Base-by-base conservation (phyloP, 2,888 invertebrate species). In the Agrochola macilenta region DNA sequence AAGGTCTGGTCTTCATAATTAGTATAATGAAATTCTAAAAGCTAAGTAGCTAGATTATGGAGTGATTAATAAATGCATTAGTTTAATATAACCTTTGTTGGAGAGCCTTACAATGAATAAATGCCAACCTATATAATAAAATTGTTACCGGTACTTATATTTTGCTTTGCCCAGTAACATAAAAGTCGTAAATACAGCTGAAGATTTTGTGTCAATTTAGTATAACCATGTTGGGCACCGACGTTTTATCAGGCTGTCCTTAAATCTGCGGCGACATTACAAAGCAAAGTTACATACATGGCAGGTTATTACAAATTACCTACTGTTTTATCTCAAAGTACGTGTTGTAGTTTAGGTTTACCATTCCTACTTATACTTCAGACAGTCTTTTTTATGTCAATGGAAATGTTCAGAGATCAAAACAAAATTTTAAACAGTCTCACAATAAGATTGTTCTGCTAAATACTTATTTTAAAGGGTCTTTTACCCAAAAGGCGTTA, bases 251-350 rank as follows among this genome's bases (percentile, higher is more conserved):
- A 83, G 12, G 35, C 30, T 46, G 14, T 23, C 20, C 49, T 72
- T 46, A 75, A 68, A 64, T 74, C 12, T 57, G 26, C n/a, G 72
- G 60, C 46, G 39, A 30, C 30, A 57, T 69, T 58, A 49, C 35
- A 72, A 39, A 74, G 61, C 65, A n/a, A 76, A 35, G 20, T n/a
- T 58, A n/a, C 57, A 5, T 54, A 65, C 7, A 65, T 57, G 39
- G 46, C 30, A 65, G 1, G 23, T 43, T 43, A 63, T 68, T 61
- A 58, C 43, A 52, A 72, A 39, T 73, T 54, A 49, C 52, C 64
- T 74, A 78, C 49, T 52, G n/a, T 61, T 57, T 74, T 66, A 80
- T 72, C 72, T 66, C 20, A n/a, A 35, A 58, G 57, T 54, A 80
- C 75, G 64, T 79, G 65, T 79, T 57, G 2, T 58, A 78, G 30